Evolutionary conservation across 2,797 vertebrate species (phyloP), one percentile per base, ranked within the genome.

Genomic region (Crocidura indochinensis): DNA sequence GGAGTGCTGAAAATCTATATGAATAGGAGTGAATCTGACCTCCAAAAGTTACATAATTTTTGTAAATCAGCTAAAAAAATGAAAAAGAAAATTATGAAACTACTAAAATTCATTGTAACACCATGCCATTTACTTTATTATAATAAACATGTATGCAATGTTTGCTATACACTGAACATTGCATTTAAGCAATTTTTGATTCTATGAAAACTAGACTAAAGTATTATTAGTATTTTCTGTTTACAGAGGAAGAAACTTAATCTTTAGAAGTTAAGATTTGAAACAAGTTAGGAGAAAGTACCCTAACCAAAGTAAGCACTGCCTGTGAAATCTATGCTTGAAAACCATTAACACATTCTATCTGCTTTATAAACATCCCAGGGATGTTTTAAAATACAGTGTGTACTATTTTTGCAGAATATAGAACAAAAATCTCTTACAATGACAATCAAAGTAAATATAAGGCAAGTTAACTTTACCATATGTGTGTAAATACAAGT

Each of bases 341-440:
- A 74, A 80, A 92, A 56, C 4, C 60, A 64, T 69, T 74, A 56
- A 29, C n/a, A n/a, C n/a, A n/a, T 24, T 10, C 74, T 62, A 71
- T 29, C 20, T 56, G 53, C 15, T 19, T 56, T 56, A 56, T 17
- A 56, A 64, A 27, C 10, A 64, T 64, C 26, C 24, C 9, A 64
- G 26, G 62, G 22, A 26, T 8, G 27, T 64, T 24, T 2, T 24
- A 78, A 93, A 75, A 92, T 64, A 27, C 1, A 69, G 19, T 15
- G 47, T n/a, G 77, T 62, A 4, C 71, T 87, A 74, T 94, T 67
- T 94, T 67, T 84, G 60, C 31, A 89, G 78, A 82, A 38, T 1
- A 77, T 26, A 17, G 8, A 86, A 24, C 27, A n/a, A 73, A 88
- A 85, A 27, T 67, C 10, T 74, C 47, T 84, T 27, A 84, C 27